phyloP scores from a whole-genome alignment of 2,113 vertebrate genomes.

The Buteo buteo region DNA sequence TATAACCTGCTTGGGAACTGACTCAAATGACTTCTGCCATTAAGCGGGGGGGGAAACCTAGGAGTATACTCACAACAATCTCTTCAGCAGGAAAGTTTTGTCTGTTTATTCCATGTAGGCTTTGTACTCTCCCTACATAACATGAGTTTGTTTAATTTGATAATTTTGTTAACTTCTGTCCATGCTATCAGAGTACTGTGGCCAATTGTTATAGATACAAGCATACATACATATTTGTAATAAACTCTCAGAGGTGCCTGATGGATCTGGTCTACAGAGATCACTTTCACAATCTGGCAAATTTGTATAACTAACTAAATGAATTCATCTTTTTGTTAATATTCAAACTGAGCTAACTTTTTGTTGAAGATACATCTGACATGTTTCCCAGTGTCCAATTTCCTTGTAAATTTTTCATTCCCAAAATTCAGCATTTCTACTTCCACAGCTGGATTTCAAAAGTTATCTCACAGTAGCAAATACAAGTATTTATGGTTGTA shows the following conservation, averaged over 20 bases:
- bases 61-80: no score
- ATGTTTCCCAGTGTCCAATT: not conserved
- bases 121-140: no score
- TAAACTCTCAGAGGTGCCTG: not conserved
- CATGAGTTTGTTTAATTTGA: not conserved
- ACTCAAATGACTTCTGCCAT: not conserved
- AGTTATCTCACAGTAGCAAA: not conserved
- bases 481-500: not conserved
- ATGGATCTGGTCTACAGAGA: not conserved
- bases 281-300: not conserved
- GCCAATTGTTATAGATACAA: not conserved
- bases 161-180: not conserved
- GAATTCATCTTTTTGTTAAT: accelerated
- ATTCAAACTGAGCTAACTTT: not conserved
- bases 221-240: not conserved
- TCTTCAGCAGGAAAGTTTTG: no score
- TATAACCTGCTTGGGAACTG: not conserved
- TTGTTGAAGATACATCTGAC: not conserved
- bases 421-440: not conserved
- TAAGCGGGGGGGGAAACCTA: no score
- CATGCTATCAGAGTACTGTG: not conserved
- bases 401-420: not conserved
- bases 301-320: not conserved
- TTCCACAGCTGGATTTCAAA: not conserved
- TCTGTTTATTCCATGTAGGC: no score